These are phyloP conservation scores for Drosophila ercepeae DNA, from an alignment of 1,140 invertebrate genomes.

Conservation along the genomic window DNA sequence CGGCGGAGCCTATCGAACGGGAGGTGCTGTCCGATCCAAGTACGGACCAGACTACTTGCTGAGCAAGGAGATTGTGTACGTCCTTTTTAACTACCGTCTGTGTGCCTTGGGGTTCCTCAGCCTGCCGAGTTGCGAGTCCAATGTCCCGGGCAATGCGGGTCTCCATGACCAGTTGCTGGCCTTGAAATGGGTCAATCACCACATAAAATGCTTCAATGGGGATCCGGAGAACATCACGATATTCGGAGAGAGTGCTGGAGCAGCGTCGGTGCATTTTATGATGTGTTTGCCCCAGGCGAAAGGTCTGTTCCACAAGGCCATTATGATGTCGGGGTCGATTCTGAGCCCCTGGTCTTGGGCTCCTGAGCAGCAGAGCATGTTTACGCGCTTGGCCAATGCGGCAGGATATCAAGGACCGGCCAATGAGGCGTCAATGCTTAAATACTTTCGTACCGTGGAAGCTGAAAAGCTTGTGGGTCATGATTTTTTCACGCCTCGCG, in stretches of 20 bases:
- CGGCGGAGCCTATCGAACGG: slow-evolving; percentile 87
- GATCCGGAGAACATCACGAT: slow-evolving; percentile 73
- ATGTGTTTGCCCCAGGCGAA: slow-evolving; percentile 63
- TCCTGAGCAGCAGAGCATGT: slow-evolving; percentile 14
- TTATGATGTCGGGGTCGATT: slow-evolving; percentile 86
- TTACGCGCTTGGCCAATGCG: slow-evolving; percentile 39
- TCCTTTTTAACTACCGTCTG: slow-evolving; percentile 89
- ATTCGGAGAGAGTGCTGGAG: slow-evolving; percentile 82
- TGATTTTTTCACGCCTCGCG: slow-evolving; percentile 28
- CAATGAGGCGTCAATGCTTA: slow-evolving; percentile 66
- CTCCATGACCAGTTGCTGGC: slow-evolving; percentile 85
- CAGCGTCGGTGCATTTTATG: slow-evolving; percentile 68
- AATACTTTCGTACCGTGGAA: slow-evolving; percentile 85
- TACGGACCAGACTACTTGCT: slow-evolving; percentile 87
- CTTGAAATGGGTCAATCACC: slow-evolving; percentile 79
- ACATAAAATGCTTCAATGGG: slow-evolving; percentile 71
- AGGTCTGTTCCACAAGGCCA: slow-evolving; percentile 86
- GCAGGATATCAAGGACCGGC: slow-evolving; percentile 61
- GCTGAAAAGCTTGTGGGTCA: slow-evolving; percentile 84
- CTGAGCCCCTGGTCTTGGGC: slow-evolving; percentile 76
- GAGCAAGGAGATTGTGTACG: slow-evolving; percentile 86
- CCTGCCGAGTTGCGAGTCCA: slow-evolving; percentile 68
- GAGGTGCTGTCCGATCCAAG: slow-evolving; percentile 76
- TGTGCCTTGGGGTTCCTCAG: slow-evolving; percentile 87
- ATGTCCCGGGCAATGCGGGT: slow-evolving; percentile 85